A percentile compares a stretch with the other conserved stretches of the same genome.
phyloP scores from a whole-genome alignment of 2,888 invertebrate genomes.

The Embidobia sp. region DNA sequence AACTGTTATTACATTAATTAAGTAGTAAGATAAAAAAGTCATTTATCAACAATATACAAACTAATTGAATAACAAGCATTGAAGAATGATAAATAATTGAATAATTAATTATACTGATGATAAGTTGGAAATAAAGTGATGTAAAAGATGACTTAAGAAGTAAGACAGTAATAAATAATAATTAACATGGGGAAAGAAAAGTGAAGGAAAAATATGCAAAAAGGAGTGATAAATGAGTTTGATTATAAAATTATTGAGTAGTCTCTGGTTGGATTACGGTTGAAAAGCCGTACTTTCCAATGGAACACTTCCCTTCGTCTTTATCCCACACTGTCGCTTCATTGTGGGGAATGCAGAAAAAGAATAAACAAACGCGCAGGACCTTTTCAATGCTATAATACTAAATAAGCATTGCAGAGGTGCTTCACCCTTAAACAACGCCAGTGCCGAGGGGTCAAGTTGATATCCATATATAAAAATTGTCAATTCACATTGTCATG shows the following conservation, averaged over 20 bases:
- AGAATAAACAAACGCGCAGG: constrained; percentile 57
- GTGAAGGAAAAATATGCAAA: not conserved
- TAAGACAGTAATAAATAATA: too few species aligned
- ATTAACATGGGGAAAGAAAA: too few species aligned
- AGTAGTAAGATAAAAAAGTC: too few species aligned
- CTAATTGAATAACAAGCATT: too few species aligned
- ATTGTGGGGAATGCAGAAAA: constrained; percentile 53
- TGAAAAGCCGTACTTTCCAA: constrained; percentile 43
- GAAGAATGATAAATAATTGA: too few species aligned
- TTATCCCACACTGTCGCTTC: constrained; percentile 59
- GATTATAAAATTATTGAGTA: constrained; percentile 33
- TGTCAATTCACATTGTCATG: constrained; percentile 50
- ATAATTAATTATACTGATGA: too few species aligned
- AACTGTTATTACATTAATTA: too few species aligned
- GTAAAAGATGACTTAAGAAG: too few species aligned
- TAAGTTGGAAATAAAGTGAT: too few species aligned
- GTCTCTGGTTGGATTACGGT: constrained; percentile 39
- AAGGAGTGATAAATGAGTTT: not conserved
- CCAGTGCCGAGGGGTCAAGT: constrained; percentile 54
- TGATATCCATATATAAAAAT: constrained; percentile 57
- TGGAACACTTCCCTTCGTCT: constrained; percentile 42
- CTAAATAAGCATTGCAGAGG: constrained; percentile 58
- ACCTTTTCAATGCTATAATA: constrained; percentile 57
- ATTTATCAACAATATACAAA: too few species aligned
- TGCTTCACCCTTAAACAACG: constrained; percentile 57